Evolutionary conservation across 2,113 vertebrate genomes (phyloP), one percentile per base, ranked within the genome.

Genomic region (Hymenochirus boettgeri): DNA sequence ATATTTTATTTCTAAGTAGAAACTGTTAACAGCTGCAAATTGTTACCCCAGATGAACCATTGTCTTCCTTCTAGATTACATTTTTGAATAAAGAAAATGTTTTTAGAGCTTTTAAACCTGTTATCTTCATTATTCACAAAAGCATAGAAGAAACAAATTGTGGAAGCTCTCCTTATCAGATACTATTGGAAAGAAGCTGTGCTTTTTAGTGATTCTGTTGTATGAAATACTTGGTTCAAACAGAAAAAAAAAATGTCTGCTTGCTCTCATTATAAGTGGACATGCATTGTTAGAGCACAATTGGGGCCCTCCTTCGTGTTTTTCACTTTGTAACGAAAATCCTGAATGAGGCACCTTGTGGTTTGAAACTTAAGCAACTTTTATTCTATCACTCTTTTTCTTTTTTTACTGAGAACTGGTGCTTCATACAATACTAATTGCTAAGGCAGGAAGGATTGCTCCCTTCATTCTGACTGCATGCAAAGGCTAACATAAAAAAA

Each of bases 261-360:
- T 60, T 35, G 65, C 48, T 69, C 65, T 69, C 65, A 69, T 69
- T 69, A 69, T 58, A 53, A 60, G 65, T 60, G 57, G 56, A 69
- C 35, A 57, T 51, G 47, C 57, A 69, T 69, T 69, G 65, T 69
- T 69, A 69, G 31, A 59, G 47, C 65, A 69, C 65, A 69, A 69
- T 69, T 39, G 63, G 25, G 65, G 65, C 47, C 65, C 57, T 53
- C 48, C 65, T 53, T 69, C 33, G 47, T 52, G 46, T 52, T 57
- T 69, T 69, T 69, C 65, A 69, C 65, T 69, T 69, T 69, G 65
- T 69, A 69, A 69, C 57, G 47, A 60, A 60, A 69, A 69, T 69
- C 65, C 65, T 69, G 65, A 69, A 69, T 60, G 65, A 57, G 65
- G 65, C 56, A 69, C 65, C 65, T 69, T 60, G 65, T 31, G 65